Conservation (phyloP, 2,797 vertebrate genomes). For the Xenentodon cancila region DNA sequence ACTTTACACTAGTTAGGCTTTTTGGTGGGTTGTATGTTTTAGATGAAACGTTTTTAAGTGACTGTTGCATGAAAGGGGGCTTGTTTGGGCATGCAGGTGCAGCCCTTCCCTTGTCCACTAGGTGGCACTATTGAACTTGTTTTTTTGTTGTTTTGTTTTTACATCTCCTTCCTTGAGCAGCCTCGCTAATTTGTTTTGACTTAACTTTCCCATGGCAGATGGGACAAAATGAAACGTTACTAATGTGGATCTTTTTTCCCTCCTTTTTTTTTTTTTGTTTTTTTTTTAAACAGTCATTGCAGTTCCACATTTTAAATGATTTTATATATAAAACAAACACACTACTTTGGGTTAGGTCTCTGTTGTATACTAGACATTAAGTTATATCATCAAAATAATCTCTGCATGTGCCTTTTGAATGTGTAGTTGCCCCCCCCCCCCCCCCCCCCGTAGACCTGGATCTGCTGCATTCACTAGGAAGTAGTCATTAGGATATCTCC, state of each 20-base stretch:
- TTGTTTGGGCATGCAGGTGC: background rate
- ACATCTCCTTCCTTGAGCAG: conserved; percentile 6
- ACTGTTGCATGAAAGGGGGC: background rate
- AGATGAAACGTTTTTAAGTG: too few relatives aligned
- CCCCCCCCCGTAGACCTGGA: background rate
- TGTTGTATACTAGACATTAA: too few relatives aligned
- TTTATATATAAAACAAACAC: too few relatives aligned
- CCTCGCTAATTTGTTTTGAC: conserved; percentile 16
- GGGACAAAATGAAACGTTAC: background rate
- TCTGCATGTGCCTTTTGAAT: background rate
- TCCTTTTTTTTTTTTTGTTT: too few relatives aligned
- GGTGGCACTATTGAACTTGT: conserved; percentile 65
- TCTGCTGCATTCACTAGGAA: background rate
- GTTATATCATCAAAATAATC: too few relatives aligned
- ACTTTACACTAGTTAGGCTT: background rate
- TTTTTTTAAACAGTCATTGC: too few relatives aligned
- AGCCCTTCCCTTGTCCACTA: conserved; percentile 45
- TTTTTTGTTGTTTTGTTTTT: conserved; percentile 9
- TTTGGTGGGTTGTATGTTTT: too few relatives aligned
- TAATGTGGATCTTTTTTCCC: background rate
- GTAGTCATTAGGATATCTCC: conserved; percentile 24
- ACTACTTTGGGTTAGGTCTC: too few relatives aligned
- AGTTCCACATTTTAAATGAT: too few relatives aligned
- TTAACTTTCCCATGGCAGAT: background rate
- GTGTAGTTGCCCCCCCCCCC: conserved; percentile 1